A percentile compares a stretch with the other conserved stretches of the same genome.
These are phyloP conservation scores for Acomys russatus DNA, from an alignment of 2,797 vertebrate species.

Conservation along the genomic window DNA sequence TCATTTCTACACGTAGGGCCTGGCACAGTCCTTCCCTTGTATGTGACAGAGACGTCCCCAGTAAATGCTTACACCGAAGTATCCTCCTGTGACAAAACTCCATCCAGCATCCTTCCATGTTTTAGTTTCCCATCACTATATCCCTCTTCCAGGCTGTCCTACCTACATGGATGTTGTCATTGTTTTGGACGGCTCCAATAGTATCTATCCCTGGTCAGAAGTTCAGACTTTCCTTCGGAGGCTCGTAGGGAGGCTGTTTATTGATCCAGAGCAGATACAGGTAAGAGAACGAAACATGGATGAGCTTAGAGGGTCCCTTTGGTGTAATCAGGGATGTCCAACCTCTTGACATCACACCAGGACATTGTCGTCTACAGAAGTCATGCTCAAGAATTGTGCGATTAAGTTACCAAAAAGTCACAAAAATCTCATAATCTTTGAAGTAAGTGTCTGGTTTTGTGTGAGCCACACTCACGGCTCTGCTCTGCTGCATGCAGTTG, in stretches of 20 bases:
- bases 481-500: not conserved
- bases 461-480: not conserved
- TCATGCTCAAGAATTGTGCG: not conserved
- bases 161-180: constrained; percentile 98
- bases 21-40: not conserved
- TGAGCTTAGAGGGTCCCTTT: not conserved
- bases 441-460: not conserved
- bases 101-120: not conserved
- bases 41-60: not conserved
- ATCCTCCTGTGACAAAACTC: not conserved
- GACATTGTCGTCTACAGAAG: not conserved
- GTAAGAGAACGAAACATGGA: constrained; percentile 84
- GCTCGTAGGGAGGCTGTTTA: constrained; percentile 97
- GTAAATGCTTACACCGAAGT: not conserved
- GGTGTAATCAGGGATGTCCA: not conserved
- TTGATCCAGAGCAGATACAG: constrained; percentile 98
- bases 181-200: constrained; percentile 97
- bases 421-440: not conserved
- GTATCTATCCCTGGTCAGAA: constrained; percentile 98
- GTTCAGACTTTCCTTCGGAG: constrained; percentile 98
- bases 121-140: not conserved
- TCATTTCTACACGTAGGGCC: not conserved
- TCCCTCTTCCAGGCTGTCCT: constrained; percentile 91
- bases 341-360: not conserved
- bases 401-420: not conserved